Percentiles rank a stretch among this genome's conserved stretches.
Conservation (phyloP, 2,888 invertebrate genomes). For the Tyria jacobaeae region DNA sequence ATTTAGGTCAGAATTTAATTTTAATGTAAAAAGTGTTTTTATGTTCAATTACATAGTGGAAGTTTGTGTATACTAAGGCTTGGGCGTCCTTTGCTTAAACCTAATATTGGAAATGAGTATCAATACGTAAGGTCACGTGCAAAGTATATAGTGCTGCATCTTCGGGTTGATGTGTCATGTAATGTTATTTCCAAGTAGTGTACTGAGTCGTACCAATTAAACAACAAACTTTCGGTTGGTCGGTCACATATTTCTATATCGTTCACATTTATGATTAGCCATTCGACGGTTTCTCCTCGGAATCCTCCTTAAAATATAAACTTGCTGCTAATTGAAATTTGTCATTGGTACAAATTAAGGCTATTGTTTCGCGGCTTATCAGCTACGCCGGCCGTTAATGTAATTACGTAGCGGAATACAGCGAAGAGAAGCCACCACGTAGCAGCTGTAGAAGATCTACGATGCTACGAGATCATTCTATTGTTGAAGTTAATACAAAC, state of each 20-base stretch:
- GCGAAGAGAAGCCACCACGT: slow-evolving; percentile 41
- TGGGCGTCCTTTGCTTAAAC: too few relatives aligned
- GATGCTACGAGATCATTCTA: slow-evolving; percentile 27
- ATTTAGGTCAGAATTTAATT: too few relatives aligned
- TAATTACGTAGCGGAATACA: slow-evolving; percentile 55
- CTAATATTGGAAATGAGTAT: too few relatives aligned
- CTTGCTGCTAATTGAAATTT: slow-evolving; percentile 48
- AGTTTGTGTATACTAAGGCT: too few relatives aligned
- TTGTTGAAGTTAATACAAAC: background rate
- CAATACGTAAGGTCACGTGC: too few relatives aligned
- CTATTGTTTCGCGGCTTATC: slow-evolving; percentile 62
- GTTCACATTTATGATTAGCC: slow-evolving; percentile 5
- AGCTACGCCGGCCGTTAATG: slow-evolving; percentile 51
- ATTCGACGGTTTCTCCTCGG: slow-evolving; percentile 10
- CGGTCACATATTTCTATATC: background rate
- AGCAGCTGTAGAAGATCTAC: slow-evolving; percentile 51
- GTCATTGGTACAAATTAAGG: slow-evolving; percentile 61
- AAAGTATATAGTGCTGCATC: too few relatives aligned
- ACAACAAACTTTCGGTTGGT: too few relatives aligned
- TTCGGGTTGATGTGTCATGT: too few relatives aligned
- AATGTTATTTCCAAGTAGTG: too few relatives aligned
- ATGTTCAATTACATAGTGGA: too few relatives aligned
- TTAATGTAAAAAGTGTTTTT: too few relatives aligned
- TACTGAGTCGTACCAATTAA: too few relatives aligned
- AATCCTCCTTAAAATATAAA: slow-evolving; percentile 34